Conservation (phyloP, 2,888 invertebrate species). For the Epistrophella euchroma region DNA sequence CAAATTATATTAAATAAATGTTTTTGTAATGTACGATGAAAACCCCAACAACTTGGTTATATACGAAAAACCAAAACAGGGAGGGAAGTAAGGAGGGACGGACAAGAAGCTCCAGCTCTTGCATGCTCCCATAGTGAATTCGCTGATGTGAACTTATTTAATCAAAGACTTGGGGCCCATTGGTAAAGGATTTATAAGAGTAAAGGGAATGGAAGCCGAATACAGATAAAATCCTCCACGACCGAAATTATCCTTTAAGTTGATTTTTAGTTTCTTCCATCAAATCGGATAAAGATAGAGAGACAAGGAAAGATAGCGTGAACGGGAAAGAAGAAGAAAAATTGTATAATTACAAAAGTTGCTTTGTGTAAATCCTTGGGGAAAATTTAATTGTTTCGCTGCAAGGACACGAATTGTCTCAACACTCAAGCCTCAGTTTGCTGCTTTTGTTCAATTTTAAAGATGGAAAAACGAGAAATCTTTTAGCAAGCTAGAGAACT, state of each 20-base stretch:
- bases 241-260: constrained; percentile 54
- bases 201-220: neutral
- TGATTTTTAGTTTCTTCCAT: constrained; percentile 60
- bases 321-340: constrained; percentile 2
- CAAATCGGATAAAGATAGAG: constrained; percentile 17
- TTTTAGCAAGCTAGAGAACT: constrained; percentile 8
- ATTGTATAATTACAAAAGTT: constrained; percentile 70
- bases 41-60: constrained; percentile 10
- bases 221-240: constrained; percentile 23
- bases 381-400: constrained; percentile 64
- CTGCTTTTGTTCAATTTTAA: constrained; percentile 27
- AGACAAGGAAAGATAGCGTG: neutral
- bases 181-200: neutral
- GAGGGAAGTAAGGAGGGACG: neutral
- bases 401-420: constrained; percentile 68
- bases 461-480: constrained; percentile 14
- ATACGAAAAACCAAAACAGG: neutral
- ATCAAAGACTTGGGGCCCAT: constrained; percentile 35
- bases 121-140: constrained; percentile 36
- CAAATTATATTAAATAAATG: constrained; percentile 50
- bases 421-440: neutral
- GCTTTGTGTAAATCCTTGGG: constrained; percentile 48
- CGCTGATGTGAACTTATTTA: constrained; percentile 38
- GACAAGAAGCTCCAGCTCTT: constrained; percentile 4
- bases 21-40: constrained; percentile 29